A percentile compares a stretch with the other conserved stretches of the same genome.
Conservation (phyloP, 1,140 invertebrate species). For the Elymnias hypermnestra region DNA sequence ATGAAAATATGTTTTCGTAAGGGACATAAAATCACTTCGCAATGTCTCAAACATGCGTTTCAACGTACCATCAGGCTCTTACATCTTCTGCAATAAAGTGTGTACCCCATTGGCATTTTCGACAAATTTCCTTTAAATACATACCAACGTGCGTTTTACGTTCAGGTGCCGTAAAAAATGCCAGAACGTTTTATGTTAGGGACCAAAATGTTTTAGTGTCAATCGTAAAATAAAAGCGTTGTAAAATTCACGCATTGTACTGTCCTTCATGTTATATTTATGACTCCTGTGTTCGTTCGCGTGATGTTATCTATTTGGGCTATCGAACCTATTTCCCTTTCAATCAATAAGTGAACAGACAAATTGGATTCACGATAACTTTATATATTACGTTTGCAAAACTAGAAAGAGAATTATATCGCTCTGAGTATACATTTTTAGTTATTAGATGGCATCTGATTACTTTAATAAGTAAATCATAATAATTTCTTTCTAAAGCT, state of each 20-base stretch:
- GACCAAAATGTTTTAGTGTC: slow-evolving; percentile 49
- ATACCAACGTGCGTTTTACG: slow-evolving; percentile 19
- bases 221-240: slow-evolving; percentile 59
- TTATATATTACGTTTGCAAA: background rate
- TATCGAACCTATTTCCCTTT: slow-evolving; percentile 9
- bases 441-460: too few species aligned
- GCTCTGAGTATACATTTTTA: too few species aligned
- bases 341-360: slow-evolving; percentile 9
- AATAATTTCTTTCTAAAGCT: too few species aligned
- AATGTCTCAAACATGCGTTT: too few species aligned
- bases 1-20: too few species aligned
- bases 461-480: too few species aligned
- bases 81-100: background rate
- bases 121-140: slow-evolving; percentile 15
- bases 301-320: slow-evolving; percentile 17
- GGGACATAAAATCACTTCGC: too few species aligned
- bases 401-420: background rate
- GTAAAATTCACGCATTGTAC: slow-evolving; percentile 56
- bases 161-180: slow-evolving; percentile 45
- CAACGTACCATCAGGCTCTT: too few species aligned
- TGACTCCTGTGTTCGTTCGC: slow-evolving; percentile 4
- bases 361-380: background rate
- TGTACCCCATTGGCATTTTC: background rate
- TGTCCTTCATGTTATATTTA: slow-evolving; percentile 26
- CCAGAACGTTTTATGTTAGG: slow-evolving; percentile 48